Percentiles rank a stretch among this genome's conserved stretches.
Conservation (phyloP, 2,888 invertebrate species). For the Nowickia ferox region DNA sequence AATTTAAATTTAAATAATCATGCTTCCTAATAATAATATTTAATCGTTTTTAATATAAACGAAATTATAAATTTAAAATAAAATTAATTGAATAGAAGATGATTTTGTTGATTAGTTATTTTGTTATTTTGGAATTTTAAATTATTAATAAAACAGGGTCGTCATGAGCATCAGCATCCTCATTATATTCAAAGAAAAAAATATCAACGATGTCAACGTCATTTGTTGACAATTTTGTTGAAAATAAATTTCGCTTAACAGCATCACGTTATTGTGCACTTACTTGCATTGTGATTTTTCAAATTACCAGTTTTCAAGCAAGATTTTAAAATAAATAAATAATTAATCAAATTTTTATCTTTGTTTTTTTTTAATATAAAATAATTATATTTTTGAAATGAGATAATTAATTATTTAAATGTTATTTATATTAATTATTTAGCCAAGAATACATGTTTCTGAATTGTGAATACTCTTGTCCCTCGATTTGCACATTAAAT, state of each 20-base stretch:
- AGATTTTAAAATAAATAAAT: background rate
- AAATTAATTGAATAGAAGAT: conserved; percentile 50
- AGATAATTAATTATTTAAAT: background rate
- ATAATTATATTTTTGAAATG: background rate
- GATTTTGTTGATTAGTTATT: conserved; percentile 42
- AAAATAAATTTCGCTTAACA: conserved; percentile 19
- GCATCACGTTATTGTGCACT: conserved; percentile 24
- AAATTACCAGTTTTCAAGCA: conserved; percentile 3
- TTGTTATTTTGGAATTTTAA: conserved; percentile 13
- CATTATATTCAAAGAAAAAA: background rate
- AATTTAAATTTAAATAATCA: conserved; percentile 58
- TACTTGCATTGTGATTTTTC: conserved; percentile 30
- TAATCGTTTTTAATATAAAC: conserved; percentile 43
- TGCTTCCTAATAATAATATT: conserved; percentile 59
- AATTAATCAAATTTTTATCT: background rate
- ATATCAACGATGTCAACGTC: conserved; percentile 5
- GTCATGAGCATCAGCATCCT: conserved; percentile 16
- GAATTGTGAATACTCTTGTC: too few relatives aligned
- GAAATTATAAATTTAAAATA: conserved; percentile 41
- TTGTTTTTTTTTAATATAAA: background rate
- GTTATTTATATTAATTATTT: background rate
- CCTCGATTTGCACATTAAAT: too few relatives aligned
- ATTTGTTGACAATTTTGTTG: conserved; percentile 22
- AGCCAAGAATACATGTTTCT: background rate
- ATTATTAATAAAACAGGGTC: conserved; percentile 43